Evolutionary conservation across 1,140 invertebrate genomes (phyloP).

Genomic region (Pseudobourletiella spinata): DNA sequence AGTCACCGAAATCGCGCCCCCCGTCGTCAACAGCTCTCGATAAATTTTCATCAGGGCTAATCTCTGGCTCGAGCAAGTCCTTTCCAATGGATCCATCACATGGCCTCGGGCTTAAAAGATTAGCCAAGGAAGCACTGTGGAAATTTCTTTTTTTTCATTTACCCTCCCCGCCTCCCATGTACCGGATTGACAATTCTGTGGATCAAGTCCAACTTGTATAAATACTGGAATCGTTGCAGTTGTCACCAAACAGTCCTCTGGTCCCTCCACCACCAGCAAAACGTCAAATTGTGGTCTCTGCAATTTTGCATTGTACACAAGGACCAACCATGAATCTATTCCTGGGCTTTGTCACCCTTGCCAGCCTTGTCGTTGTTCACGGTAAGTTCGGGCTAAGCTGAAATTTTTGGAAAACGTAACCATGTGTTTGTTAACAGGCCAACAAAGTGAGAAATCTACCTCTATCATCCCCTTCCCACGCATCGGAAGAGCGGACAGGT

Average conservation of each 20-base stretch:
- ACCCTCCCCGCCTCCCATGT: not conserved
- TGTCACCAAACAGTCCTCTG: conserved; percentile 1
- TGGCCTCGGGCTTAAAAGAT: not conserved
- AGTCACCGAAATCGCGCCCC: conserved; percentile 3
- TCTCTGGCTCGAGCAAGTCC: conserved; percentile 1
- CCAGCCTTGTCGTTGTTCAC: conserved; percentile 12
- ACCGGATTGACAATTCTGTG: not conserved
- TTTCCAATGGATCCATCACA: not conserved
- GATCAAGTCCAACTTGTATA: conserved; percentile 9
- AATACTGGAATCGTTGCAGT: conserved; percentile 1
- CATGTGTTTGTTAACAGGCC: not conserved
- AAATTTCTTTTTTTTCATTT: conserved; percentile 15
- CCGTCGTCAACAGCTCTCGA: conserved; percentile 13
- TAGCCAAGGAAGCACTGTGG: not conserved
- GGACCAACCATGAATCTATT: conserved; percentile 16
- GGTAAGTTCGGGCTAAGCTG: no score
- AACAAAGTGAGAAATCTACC: conserved; percentile 29
- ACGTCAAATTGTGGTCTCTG: not conserved
- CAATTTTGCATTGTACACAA: not conserved
- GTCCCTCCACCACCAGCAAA: not conserved
- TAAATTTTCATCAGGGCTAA: conserved; percentile 32
- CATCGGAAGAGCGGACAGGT: conserved; percentile 21
- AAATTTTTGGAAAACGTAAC: not conserved
- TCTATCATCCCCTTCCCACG: conserved; percentile 35
- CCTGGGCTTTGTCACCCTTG: conserved; percentile 11